Evolutionary conservation across 2,113 vertebrate genomes (phyloP).

Genomic region (Hippocampus zosterae): DNA sequence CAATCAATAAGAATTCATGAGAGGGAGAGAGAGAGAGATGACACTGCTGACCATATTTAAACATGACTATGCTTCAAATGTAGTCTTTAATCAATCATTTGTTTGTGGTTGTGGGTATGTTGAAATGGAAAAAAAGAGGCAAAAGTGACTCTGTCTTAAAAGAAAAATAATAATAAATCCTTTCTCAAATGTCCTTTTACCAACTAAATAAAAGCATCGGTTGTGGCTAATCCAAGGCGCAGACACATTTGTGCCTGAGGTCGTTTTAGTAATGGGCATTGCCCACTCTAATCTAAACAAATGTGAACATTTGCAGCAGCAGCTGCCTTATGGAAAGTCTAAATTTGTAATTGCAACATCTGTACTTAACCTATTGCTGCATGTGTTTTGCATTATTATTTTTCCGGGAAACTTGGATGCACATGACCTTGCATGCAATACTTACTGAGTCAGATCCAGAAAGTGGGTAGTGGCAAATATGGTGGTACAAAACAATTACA

Average conservation of each 20-base stretch:
- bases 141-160: constrained; percentile 31
- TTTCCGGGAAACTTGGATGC: constrained; percentile 51
- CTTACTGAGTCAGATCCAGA: constrained; percentile 50
- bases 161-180: constrained; percentile 37
- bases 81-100: constrained; percentile 26
- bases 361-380: constrained; percentile 50
- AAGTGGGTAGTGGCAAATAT: constrained; percentile 36
- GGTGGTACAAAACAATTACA: constrained; percentile 32
- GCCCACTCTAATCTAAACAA: constrained; percentile 60
- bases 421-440: constrained; percentile 59
- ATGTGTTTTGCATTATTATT: constrained; percentile 50
- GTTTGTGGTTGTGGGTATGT: constrained; percentile 27
- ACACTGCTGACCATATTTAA: constrained; percentile 3
- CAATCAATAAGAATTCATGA: constrained; percentile 25
- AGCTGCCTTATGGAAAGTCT: constrained; percentile 60
- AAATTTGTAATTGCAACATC: constrained; percentile 66
- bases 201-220: constrained; percentile 57
- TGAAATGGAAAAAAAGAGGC: constrained; percentile 30
- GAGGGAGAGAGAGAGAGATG: not conserved
- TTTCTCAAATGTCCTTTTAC: constrained; percentile 31
- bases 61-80: constrained; percentile 9
- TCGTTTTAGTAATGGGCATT: constrained; percentile 49
- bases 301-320: constrained; percentile 55
- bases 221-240: constrained; percentile 52
- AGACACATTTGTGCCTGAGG: constrained; percentile 49